Conservation (phyloP, 1,140 invertebrate genomes). For the Bombus waltoni region DNA sequence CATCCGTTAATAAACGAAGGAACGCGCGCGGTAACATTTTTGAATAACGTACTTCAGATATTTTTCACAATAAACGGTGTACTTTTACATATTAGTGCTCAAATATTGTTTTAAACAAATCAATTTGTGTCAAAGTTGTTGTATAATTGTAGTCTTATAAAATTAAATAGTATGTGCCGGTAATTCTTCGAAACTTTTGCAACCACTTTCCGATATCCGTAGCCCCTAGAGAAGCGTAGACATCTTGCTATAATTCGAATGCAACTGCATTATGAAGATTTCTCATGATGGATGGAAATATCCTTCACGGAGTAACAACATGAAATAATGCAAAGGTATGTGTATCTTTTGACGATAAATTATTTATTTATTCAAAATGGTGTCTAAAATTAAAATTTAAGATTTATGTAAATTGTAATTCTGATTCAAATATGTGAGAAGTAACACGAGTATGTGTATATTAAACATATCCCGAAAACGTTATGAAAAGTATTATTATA, state of each 20-base stretch:
- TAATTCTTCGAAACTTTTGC: background rate
- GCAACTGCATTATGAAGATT: background rate
- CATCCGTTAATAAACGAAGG: background rate
- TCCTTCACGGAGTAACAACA: background rate
- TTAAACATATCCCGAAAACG: slow-evolving; percentile 13
- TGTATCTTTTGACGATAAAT: background rate
- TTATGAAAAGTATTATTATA: background rate
- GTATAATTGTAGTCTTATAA: background rate
- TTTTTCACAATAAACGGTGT: background rate
- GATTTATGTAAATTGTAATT: background rate
- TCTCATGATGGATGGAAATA: background rate
- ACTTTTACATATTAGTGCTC: background rate
- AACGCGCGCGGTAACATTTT: background rate
- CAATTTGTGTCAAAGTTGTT: background rate
- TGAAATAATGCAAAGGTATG: slow-evolving; percentile 4
- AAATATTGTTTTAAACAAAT: background rate
- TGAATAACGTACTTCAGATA: background rate
- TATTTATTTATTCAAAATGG: slow-evolving; percentile 6
- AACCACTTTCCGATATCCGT: no score
- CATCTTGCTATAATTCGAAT: background rate
- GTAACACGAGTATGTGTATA: background rate
- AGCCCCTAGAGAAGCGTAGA: background rate
- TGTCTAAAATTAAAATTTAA: background rate
- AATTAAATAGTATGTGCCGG: background rate
- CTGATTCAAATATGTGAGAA: background rate